Evolutionary conservation across 2,888 invertebrate genomes (phyloP).

Genomic region (Autographa gamma): DNA sequence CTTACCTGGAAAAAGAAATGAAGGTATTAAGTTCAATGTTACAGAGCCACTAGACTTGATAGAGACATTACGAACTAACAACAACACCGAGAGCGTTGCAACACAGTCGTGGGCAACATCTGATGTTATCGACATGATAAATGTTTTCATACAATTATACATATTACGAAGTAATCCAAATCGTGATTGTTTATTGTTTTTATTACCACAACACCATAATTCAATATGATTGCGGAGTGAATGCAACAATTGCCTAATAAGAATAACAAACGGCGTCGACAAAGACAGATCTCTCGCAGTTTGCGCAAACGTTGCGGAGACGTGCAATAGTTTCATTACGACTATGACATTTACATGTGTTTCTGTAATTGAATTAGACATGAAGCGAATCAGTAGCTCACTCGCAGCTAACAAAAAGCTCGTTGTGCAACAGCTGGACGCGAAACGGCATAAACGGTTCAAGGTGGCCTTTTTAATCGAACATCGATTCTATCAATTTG

Average conservation of each 20-base stretch:
- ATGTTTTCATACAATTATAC: constrained; percentile 58
- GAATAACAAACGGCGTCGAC: constrained; percentile 57
- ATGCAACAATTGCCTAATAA: constrained; percentile 66
- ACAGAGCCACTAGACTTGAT: constrained; percentile 30
- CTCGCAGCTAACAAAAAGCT: constrained; percentile 56
- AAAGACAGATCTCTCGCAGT: constrained; percentile 54
- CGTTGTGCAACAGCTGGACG: constrained; percentile 70
- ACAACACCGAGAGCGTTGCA: constrained; percentile 52
- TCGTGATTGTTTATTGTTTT: constrained; percentile 52
- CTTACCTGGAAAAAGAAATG: constrained; percentile 74
- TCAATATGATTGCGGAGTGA: constrained; percentile 63
- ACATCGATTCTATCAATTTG: constrained; percentile 66
- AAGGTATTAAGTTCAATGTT: constrained; percentile 48
- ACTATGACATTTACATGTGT: constrained; percentile 83
- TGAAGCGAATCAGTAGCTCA: constrained; percentile 75
- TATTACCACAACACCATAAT: constrained; percentile 43
- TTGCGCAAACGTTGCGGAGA: constrained; percentile 65
- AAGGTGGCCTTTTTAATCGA: constrained; percentile 76
- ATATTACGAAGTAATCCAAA: constrained; percentile 57
- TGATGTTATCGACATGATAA: constrained; percentile 60
- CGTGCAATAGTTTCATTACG: constrained; percentile 68
- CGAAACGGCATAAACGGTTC: constrained; percentile 73
- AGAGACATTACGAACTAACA: constrained; percentile 30
- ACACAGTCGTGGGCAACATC: constrained; percentile 49
- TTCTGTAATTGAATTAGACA: constrained; percentile 80